These are phyloP conservation scores for Oligia fasciuncula DNA, from an alignment of 2,888 invertebrate genomes.

Conservation along the genomic window DNA sequence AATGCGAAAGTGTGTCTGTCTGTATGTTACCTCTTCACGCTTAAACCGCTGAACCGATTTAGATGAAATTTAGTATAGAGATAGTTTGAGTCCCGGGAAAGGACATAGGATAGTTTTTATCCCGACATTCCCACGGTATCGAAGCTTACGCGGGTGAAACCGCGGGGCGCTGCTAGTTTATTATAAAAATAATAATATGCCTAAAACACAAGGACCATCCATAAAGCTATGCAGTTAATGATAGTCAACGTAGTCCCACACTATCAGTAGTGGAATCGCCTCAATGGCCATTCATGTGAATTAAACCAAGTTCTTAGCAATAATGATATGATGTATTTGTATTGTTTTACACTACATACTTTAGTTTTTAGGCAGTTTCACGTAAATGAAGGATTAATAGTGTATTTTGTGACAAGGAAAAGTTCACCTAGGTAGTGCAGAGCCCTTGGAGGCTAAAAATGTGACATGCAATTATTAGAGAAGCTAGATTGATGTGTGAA, in stretches of 20 bases:
- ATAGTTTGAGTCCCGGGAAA: too few relatives aligned
- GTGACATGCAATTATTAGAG: not conserved
- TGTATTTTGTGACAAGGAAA: not conserved
- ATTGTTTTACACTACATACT: slow-evolving; percentile 38
- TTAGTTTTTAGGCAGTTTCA: slow-evolving; percentile 4
- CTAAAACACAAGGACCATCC: slow-evolving; percentile 14
- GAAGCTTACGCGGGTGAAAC: too few relatives aligned
- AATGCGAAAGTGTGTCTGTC: too few relatives aligned
- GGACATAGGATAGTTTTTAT: too few relatives aligned
- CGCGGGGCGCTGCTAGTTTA: not conserved
- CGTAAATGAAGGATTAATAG: not conserved
- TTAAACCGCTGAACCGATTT: too few relatives aligned
- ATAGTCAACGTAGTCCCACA: slow-evolving; percentile 41
- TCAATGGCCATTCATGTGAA: slow-evolving; percentile 52
- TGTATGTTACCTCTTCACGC: too few relatives aligned
- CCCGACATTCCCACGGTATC: too few relatives aligned
- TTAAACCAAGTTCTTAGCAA: slow-evolving; percentile 50
- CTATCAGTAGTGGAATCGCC: slow-evolving; percentile 47
- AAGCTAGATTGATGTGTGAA: not conserved
- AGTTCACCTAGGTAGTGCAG: not conserved
- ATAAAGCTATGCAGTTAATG: slow-evolving; percentile 33
- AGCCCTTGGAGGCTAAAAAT: not conserved
- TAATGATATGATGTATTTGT: slow-evolving; percentile 31
- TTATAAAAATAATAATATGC: slow-evolving; percentile 31
- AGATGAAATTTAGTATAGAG: too few relatives aligned